Evolutionary conservation across 1,140 invertebrate genomes (phyloP).

Genomic region (Drosophila melanica): DNA sequence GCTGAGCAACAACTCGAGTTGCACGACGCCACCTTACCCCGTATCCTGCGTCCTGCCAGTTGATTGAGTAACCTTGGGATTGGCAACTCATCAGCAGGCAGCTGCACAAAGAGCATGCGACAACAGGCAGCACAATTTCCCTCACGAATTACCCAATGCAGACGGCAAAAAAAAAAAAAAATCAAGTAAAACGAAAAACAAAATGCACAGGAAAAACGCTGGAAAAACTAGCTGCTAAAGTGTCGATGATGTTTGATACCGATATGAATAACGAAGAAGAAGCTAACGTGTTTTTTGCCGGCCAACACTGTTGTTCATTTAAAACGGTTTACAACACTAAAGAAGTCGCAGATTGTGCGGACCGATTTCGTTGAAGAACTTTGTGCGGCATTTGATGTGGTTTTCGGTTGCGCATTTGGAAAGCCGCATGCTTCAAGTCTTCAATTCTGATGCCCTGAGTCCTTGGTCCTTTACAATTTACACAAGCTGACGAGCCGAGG

Average conservation of each 20-base stretch:
- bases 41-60: constrained; percentile 9
- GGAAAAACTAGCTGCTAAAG: constrained; percentile 45
- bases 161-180: constrained; percentile 14
- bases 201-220: constrained; percentile 11
- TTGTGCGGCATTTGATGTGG: constrained; percentile 57
- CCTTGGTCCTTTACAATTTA: constrained; percentile 4
- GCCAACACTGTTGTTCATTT: not conserved
- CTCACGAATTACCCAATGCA: constrained; percentile 40
- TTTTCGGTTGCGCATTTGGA: constrained; percentile 16
- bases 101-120: constrained; percentile 48
- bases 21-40: not conserved
- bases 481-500: constrained; percentile 29
- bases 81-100: constrained; percentile 30
- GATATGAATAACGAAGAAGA: constrained; percentile 49
- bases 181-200: constrained; percentile 25
- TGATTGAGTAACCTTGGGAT: constrained; percentile 74
- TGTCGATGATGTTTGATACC: constrained; percentile 68
- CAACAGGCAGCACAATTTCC: constrained; percentile 49
- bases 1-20: constrained; percentile 35
- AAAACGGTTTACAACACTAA: not conserved
- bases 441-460: not conserved
- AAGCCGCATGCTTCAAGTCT: constrained; percentile 1
- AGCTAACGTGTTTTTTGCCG: not conserved
- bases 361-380: constrained; percentile 11
- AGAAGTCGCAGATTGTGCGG: constrained; percentile 15